These are phyloP conservation scores for Ibidorhyncha struthersii DNA, from an alignment of 2,113 vertebrate species.

Conservation along the genomic window DNA sequence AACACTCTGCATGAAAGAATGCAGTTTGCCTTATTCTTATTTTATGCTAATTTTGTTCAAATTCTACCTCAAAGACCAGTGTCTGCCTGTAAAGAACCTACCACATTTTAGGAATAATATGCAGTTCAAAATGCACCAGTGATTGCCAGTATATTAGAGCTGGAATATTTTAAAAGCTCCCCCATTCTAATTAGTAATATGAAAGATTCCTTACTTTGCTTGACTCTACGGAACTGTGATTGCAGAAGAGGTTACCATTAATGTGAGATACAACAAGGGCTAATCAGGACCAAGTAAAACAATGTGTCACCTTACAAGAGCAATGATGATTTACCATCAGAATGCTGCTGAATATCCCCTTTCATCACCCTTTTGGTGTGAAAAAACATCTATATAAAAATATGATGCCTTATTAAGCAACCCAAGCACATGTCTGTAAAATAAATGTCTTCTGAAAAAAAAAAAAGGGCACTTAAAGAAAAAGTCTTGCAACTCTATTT, in stretches of 20 bases:
- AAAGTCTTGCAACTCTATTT: neutral
- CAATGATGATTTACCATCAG: neutral
- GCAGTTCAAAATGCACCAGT: neutral
- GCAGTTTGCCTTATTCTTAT: neutral
- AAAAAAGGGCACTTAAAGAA: neutral
- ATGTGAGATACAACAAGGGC: neutral
- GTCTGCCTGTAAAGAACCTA: neutral
- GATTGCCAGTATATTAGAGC: neutral
- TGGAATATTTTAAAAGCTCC: neutral
- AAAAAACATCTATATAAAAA: neutral
- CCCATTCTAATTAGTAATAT: slow-evolving; percentile 5
- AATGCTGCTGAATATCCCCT: neutral
- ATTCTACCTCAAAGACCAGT: neutral
- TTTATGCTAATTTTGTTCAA: neutral
- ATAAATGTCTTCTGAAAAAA: neutral
- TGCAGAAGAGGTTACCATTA: neutral
- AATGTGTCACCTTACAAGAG: neutral
- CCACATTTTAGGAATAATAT: neutral
- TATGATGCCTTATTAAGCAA: neutral
- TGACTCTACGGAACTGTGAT: neutral
- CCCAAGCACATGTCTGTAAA: neutral
- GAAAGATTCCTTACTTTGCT: neutral
- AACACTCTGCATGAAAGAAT: neutral
- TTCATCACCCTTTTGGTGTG: neutral
- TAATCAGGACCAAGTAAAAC: slow-evolving; percentile 29